These are phyloP conservation scores for Lutraria lutraria DNA, from an alignment of 2,888 invertebrate species.

Conservation along the genomic window DNA sequence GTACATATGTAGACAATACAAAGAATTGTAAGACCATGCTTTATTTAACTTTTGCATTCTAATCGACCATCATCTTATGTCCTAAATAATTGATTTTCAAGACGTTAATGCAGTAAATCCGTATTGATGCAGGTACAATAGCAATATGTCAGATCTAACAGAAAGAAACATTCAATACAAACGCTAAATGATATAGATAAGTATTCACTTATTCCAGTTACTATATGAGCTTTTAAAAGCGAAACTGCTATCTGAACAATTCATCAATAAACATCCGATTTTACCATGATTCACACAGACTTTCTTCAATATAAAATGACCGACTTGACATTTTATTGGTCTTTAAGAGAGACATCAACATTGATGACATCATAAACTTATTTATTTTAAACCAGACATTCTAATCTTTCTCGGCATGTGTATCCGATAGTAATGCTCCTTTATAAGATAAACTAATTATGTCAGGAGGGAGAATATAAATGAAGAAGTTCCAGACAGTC, in stretches of 20 bases:
- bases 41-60: too few species aligned
- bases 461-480: background rate
- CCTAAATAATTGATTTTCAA: background rate
- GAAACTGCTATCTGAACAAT: background rate
- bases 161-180: too few species aligned
- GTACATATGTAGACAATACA: too few species aligned
- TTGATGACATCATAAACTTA: constrained; percentile 10
- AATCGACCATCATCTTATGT: background rate
- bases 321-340: constrained; percentile 26
- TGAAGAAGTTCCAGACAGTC: too few species aligned
- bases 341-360: constrained; percentile 11
- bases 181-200: too few species aligned
- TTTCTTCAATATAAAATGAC: constrained; percentile 20
- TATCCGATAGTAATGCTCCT: background rate
- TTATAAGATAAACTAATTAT: background rate
- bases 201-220: background rate
- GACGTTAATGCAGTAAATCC: background rate
- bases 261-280: constrained; percentile 22
- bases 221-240: background rate
- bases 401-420: constrained; percentile 10
- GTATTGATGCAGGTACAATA: too few species aligned
- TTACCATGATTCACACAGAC: constrained; percentile 18
- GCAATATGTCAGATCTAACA: too few species aligned
- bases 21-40: too few species aligned
- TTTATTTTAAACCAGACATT: background rate